These are phyloP conservation scores for Prostheceraeus crozeri DNA, from an alignment of 2,888 invertebrate genomes.

Conservation along the genomic window DNA sequence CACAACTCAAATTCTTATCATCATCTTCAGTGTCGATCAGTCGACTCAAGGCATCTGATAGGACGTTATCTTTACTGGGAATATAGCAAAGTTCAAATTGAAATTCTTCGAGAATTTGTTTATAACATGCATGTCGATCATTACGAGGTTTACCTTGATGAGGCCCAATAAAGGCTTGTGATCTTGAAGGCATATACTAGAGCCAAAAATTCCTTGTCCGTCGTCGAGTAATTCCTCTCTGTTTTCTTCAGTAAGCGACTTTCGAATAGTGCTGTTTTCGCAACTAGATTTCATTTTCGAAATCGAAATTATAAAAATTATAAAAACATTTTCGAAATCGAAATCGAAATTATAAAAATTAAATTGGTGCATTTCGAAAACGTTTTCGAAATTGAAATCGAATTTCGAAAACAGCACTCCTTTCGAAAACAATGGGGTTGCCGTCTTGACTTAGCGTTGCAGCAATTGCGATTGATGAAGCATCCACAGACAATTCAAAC, in stretches of 20 bases:
- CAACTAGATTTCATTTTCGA: too few relatives aligned
- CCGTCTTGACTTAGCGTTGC: slow-evolving; percentile 15
- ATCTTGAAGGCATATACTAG: slow-evolving; percentile 4
- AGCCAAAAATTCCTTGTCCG: slow-evolving; percentile 7
- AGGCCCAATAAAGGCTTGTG: slow-evolving; percentile 20
- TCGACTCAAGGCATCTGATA: slow-evolving; percentile 22
- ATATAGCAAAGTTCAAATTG: slow-evolving; percentile 18
- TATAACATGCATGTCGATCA: slow-evolving; percentile 19
- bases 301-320: too few relatives aligned
- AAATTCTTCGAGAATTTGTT: slow-evolving; percentile 27
- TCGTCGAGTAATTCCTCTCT: slow-evolving; percentile 23
- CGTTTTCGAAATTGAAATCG: too few relatives aligned
- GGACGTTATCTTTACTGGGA: not conserved
- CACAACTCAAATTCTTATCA: slow-evolving; percentile 6
- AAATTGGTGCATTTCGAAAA: too few relatives aligned
- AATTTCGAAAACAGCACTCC: too few relatives aligned
- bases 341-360: too few relatives aligned
- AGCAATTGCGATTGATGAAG: not conserved
- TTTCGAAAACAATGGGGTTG: not conserved
- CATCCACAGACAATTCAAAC: slow-evolving; percentile 22
- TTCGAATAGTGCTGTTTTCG: too few relatives aligned
- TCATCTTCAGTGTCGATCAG: slow-evolving; percentile 11
- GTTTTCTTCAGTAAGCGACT: slow-evolving; percentile 13
- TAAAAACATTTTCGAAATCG: too few relatives aligned
- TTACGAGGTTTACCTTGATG: slow-evolving; percentile 19